Evolutionary conservation across 2,797 vertebrate genomes (phyloP).

Genomic region (Sparus aurata): DNA sequence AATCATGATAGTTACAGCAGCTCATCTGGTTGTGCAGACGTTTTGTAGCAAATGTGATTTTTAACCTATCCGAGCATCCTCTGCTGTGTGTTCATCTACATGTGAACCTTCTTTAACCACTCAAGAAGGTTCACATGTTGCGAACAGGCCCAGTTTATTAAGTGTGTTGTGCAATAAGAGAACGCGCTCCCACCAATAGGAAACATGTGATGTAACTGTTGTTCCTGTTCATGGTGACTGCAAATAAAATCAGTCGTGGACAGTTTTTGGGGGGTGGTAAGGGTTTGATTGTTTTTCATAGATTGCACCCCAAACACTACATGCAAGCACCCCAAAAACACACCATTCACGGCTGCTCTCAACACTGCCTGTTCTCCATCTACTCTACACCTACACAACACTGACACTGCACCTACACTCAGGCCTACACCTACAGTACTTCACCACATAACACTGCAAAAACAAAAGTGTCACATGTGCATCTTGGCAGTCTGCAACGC

Average conservation of each 20-base stretch:
- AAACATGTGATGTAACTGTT: constrained; percentile 45
- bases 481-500: constrained; percentile 37
- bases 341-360: constrained; percentile 15
- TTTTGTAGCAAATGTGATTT: background rate
- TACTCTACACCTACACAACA: constrained; percentile 42
- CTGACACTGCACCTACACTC: constrained; percentile 42
- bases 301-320: background rate
- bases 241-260: background rate
- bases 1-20: too few relatives aligned
- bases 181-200: background rate
- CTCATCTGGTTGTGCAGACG: background rate
- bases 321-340: constrained; percentile 1
- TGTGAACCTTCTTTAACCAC: background rate
- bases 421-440: constrained; percentile 28
- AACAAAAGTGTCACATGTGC: constrained; percentile 24
- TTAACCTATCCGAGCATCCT: background rate
- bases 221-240: constrained; percentile 24
- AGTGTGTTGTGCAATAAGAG: constrained; percentile 36
- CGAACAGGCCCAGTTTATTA: background rate
- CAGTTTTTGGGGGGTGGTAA: background rate
- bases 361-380: constrained; percentile 20
- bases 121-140: background rate
- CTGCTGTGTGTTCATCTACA: background rate
- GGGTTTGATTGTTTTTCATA: background rate
- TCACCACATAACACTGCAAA: constrained; percentile 26